A percentile compares a stretch with the other conserved stretches of the same genome.
Evolutionary conservation across 2,113 vertebrate genomes (phyloP).

Genomic region (Microcebus lehilahytsara): DNA sequence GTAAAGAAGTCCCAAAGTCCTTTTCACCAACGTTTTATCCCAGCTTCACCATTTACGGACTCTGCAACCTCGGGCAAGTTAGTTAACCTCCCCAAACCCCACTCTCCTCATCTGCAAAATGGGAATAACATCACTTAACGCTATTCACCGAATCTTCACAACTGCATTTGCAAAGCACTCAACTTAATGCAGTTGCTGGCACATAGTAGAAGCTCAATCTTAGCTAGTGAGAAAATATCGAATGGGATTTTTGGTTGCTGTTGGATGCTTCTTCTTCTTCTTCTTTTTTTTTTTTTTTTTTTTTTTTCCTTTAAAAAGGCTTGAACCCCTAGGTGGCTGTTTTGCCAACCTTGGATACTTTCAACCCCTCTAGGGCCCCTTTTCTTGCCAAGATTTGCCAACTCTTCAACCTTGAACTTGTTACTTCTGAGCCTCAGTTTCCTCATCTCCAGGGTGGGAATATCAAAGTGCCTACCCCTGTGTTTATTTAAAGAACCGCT

Average conservation of each 20-base stretch:
- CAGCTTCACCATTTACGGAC: neutral
- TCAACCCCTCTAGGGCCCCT: neutral
- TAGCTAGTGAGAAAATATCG: neutral
- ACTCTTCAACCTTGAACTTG: constrained; percentile 17
- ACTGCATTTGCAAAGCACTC: neutral
- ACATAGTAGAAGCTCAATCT: neutral
- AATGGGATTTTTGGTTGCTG: neutral
- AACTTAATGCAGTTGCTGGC: neutral
- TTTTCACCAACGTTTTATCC: neutral
- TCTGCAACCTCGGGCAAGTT: neutral
- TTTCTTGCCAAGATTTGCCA: neutral
- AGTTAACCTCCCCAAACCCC: neutral
- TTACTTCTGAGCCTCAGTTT: neutral
- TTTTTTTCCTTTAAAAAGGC: neutral
- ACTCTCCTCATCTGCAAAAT: neutral
- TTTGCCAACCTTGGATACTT: neutral
- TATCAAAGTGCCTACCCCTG: neutral
- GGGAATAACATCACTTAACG: neutral
- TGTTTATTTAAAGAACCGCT: neutral
- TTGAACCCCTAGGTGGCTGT: neutral
- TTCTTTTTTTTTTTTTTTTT: neutral
- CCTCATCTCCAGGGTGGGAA: neutral
- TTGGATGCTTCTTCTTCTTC: neutral
- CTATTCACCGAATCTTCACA: neutral
- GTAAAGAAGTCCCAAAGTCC: neutral